These are phyloP conservation scores for Astatoreochromis straeleni DNA, from an alignment of 2,113 vertebrate species.

Conservation along the genomic window DNA sequence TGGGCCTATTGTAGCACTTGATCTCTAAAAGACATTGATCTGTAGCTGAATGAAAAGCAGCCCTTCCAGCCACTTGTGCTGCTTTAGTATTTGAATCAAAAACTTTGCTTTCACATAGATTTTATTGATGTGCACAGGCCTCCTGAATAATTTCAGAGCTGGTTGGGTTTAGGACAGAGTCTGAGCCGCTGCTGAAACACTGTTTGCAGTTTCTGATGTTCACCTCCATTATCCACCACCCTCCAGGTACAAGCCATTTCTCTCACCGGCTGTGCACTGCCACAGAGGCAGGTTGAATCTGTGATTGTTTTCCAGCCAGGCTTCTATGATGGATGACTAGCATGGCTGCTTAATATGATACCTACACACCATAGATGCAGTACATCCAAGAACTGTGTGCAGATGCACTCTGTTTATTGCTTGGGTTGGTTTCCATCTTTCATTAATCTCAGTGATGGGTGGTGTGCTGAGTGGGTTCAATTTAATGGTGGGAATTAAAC, in stretches of 20 bases:
- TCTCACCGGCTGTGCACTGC: conserved; percentile 23
- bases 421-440: conserved; percentile 8
- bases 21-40: neutral
- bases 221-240: conserved; percentile 43
- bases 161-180: conserved; percentile 4
- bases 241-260: conserved; percentile 47
- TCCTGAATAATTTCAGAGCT: conserved; percentile 32
- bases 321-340: conserved; percentile 54
- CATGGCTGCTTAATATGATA: conserved; percentile 39
- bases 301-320: conserved; percentile 55
- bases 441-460: conserved; percentile 19
- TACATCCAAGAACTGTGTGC: conserved; percentile 4
- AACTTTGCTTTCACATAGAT: neutral
- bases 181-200: neutral
- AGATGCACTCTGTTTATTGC: neutral
- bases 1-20: neutral
- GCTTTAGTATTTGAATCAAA: neutral
- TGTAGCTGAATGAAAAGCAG: neutral
- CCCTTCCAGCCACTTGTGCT: neutral
- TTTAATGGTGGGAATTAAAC: conserved; percentile 7
- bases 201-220: conserved; percentile 27
- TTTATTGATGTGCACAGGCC: conserved; percentile 12
- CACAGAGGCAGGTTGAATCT: conserved; percentile 39
- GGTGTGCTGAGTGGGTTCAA: neutral
- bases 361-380: conserved; percentile 7